Conservation (phyloP, 2,113 vertebrate species). For the Perccottus glenii region DNA sequence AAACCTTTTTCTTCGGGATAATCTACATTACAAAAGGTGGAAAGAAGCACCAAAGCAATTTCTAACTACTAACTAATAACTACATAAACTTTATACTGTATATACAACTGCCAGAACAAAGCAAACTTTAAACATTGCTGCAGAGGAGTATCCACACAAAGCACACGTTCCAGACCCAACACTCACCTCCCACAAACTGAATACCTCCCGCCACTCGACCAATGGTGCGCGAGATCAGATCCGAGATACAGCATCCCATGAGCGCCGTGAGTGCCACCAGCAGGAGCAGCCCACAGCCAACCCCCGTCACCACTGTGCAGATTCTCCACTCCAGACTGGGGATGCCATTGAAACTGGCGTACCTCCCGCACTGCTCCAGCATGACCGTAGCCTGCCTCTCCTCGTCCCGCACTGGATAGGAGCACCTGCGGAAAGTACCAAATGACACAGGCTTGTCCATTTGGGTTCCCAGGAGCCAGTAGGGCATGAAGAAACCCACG, state of each 20-base stretch:
- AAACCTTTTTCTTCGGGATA: too few species aligned
- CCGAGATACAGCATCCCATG: slow-evolving; percentile 96
- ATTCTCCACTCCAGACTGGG: slow-evolving; percentile 93
- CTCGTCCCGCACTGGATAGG: slow-evolving; percentile 93
- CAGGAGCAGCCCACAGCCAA: slow-evolving; percentile 94
- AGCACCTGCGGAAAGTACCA: slow-evolving; percentile 94
- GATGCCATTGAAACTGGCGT: slow-evolving; percentile 94
- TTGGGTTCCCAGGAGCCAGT: slow-evolving; percentile 96
- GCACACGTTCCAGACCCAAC: neutral
- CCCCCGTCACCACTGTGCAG: slow-evolving; percentile 92
- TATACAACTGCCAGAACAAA: neutral
- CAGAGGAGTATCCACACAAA: neutral
- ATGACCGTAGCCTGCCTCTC: slow-evolving; percentile 90
- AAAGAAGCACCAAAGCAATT: too few species aligned
- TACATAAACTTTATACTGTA: neutral
- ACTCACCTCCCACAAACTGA: slow-evolving; percentile 97
- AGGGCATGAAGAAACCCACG: slow-evolving; percentile 98
- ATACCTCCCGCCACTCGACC: slow-evolving; percentile 95
- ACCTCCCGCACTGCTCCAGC: slow-evolving; percentile 97
- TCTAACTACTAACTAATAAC: too few species aligned
- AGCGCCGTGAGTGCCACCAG: slow-evolving; percentile 93
- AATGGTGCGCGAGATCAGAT: slow-evolving; percentile 95
- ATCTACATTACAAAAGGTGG: too few species aligned
- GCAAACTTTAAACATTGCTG: neutral
- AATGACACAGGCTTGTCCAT: slow-evolving; percentile 96